Percentiles rank a stretch among this genome's conserved stretches.
Evolutionary conservation across 2,888 invertebrate genomes (phyloP).

Genomic region (Drosophila flavopinicola): DNA sequence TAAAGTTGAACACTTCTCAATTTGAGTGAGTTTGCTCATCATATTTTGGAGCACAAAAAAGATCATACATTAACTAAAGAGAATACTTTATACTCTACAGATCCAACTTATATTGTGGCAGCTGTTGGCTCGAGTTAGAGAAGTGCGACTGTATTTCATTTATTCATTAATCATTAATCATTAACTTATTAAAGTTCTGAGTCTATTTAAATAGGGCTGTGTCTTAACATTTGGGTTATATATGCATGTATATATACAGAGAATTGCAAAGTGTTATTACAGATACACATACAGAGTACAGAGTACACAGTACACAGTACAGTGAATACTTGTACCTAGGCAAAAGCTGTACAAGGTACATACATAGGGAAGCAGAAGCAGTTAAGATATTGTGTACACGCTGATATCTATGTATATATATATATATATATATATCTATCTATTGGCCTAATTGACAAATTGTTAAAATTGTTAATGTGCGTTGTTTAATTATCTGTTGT

Average conservation of each 20-base stretch:
- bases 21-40: too few relatives aligned
- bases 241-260: background rate
- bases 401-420: background rate
- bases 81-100: too few relatives aligned
- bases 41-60: too few relatives aligned
- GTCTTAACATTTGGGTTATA: background rate
- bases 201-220: slow-evolving; percentile 6
- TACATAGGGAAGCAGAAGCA: too few relatives aligned
- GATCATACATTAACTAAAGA: too few relatives aligned
- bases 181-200: slow-evolving; percentile 10
- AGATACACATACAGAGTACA: background rate
- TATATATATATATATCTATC: too few relatives aligned
- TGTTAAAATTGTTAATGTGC: background rate
- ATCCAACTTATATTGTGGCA: too few relatives aligned
- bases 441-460: slow-evolving; percentile 18
- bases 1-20: too few relatives aligned
- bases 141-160: too few relatives aligned
- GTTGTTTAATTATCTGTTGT: background rate
- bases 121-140: too few relatives aligned
- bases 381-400: too few relatives aligned
- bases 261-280: background rate
- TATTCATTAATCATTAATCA: background rate
- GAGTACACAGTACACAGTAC: background rate
- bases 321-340: background rate
- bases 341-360: background rate